Evolutionary conservation across 2,888 invertebrate genomes (phyloP), one percentile per base, ranked within the genome.

Genomic region (Trichopoda pennipes): DNA sequence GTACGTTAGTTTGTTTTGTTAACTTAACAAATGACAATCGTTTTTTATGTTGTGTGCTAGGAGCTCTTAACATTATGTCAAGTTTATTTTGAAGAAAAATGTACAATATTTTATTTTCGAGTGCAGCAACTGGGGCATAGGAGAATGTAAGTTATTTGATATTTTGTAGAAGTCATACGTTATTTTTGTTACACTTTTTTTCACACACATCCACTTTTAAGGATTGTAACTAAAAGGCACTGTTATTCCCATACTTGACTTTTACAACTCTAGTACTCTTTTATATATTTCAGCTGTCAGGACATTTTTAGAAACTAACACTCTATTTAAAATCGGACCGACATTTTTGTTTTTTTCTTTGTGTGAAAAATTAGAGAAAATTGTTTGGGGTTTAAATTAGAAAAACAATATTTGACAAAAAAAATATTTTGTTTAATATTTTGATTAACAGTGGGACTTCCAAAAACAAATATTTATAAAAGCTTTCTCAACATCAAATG

Each of bases 1-100:
- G 44, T 68, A 23, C 53, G 55, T 56, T 68, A 55, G 28, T 56
- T 55, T 68, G 42, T 68, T 55, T 68, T 55, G 55, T 68, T 55
- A 44, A 68, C 42, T 68, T 44, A 42, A 55, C 42, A 68, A 55
- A 55, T 68, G 68, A 55, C 68, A 68, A 44, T 55, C 55, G 44
- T 68, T 68, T 68, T 68, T 68, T 28, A 28, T 28, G 28, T 28
- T 28, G 28, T 28, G 28, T 53, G 42, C 21, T n/a, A 55, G 8
- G 49, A 49, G 19, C 23, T 44, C 44, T 17, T n/a, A 55, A 44
- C 10, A 42, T 21, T 55, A 16, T 68, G 68, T 55, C 55, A 68
- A 42, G 53, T 55, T 55, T 55, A 55, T 38, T 44, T 55, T 16
- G 9, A 19, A 42, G 21, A 23, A 42, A 42, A 42, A 42, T 42